A percentile compares a stretch with the other conserved stretches of the same genome.
These are phyloP conservation scores for Nymphalis c-album DNA, from an alignment of 2,888 invertebrate genomes.

Conservation along the genomic window DNA sequence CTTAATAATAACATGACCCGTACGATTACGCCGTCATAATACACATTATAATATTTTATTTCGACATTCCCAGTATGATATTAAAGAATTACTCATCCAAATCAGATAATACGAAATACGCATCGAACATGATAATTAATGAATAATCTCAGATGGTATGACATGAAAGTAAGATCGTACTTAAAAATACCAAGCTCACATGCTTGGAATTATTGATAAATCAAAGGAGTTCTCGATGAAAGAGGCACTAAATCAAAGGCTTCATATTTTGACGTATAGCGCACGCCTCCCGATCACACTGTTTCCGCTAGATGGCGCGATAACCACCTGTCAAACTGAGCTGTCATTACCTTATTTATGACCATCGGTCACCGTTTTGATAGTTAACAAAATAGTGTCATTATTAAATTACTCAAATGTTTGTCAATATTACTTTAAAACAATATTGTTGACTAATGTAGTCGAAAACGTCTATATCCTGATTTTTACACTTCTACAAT, in stretches of 20 bases:
- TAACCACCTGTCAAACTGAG: constrained; percentile 75
- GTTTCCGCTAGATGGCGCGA: constrained; percentile 78
- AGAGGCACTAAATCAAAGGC: constrained; percentile 78
- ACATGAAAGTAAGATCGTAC: constrained; percentile 79
- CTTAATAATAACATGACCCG: not conserved
- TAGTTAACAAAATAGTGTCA: constrained; percentile 41
- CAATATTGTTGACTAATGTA: too few species aligned
- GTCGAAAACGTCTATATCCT: too few species aligned
- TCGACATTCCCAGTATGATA: constrained; percentile 41
- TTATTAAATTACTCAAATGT: not conserved
- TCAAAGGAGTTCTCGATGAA: constrained; percentile 74
- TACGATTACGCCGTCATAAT: constrained; percentile 22
- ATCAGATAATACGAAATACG: constrained; percentile 74
- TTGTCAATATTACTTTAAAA: not conserved
- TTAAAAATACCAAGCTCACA: constrained; percentile 74
- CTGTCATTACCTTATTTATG: constrained; percentile 80
- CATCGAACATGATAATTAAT: constrained; percentile 72
- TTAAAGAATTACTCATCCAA: constrained; percentile 62
- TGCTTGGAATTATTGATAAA: constrained; percentile 79
- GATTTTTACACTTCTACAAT: too few species aligned
- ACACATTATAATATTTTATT: constrained; percentile 26
- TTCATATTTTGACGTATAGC: constrained; percentile 77
- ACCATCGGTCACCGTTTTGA: constrained; percentile 60
- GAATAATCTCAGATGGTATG: constrained; percentile 72
- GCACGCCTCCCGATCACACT: constrained; percentile 70